Evolutionary conservation across 1,140 invertebrate genomes (phyloP).

Genomic region (Radopholus similis): DNA sequence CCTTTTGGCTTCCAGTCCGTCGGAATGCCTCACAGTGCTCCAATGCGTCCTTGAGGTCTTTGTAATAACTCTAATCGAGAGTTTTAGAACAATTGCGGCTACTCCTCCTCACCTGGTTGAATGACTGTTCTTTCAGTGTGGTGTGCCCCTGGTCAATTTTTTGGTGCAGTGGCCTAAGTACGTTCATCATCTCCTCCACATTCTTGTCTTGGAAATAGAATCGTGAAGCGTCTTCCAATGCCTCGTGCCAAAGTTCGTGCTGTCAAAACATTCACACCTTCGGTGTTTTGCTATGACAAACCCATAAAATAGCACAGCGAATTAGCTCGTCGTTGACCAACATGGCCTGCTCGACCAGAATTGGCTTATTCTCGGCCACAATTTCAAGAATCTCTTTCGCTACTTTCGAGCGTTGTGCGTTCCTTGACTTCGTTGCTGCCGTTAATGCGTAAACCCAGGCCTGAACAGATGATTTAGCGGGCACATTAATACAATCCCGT

Average conservation of each 20-base stretch:
- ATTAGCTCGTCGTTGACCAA: constrained; percentile 86
- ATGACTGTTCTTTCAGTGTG: constrained; percentile 89
- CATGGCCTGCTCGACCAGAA: constrained; percentile 79
- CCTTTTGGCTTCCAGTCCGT: constrained; percentile 76
- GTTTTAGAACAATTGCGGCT: background rate
- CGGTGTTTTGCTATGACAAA: no score
- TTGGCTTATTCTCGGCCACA: constrained; percentile 87
- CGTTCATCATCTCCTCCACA: constrained; percentile 89
- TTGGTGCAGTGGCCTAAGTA: constrained; percentile 85
- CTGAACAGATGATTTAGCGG: constrained; percentile 61
- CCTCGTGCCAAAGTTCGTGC: constrained; percentile 94
- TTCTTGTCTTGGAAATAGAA: constrained; percentile 84
- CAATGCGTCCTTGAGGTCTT: constrained; percentile 84
- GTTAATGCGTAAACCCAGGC: constrained; percentile 94
- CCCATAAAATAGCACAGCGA: constrained; percentile 94
- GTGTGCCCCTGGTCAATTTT: constrained; percentile 88
- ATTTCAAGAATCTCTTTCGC: constrained; percentile 90
- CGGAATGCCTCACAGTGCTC: constrained; percentile 86
- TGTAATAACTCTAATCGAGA: constrained; percentile 72
- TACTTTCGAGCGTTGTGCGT: constrained; percentile 74
- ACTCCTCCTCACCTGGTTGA: constrained; percentile 69
- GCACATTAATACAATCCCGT: background rate
- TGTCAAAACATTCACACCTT: no score
- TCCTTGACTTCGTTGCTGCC: constrained; percentile 91
- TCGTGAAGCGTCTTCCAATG: constrained; percentile 90